A percentile compares a stretch with the other conserved stretches of the same genome.
Evolutionary conservation across 2,888 invertebrate genomes (phyloP).

Genomic region (Aleiodes alternator): DNA sequence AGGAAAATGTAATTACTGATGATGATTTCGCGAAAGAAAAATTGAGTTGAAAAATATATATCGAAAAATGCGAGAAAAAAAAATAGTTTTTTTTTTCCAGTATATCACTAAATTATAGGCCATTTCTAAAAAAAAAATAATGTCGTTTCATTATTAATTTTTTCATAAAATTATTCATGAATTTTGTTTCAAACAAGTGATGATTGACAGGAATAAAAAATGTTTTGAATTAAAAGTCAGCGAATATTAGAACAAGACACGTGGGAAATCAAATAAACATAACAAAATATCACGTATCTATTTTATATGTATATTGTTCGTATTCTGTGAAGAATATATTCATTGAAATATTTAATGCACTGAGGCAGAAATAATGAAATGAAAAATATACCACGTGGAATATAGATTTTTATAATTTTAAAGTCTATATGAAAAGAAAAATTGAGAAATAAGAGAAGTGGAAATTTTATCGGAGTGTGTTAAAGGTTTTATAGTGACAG

Average conservation of each 20-base stretch:
- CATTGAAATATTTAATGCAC: conserved; percentile 28
- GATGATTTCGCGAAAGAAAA: background rate
- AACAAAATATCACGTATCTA: background rate
- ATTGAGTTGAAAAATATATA: background rate
- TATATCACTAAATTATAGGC: too few relatives aligned
- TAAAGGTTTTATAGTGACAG: conserved; percentile 40
- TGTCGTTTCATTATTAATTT: too few relatives aligned
- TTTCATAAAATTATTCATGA: background rate
- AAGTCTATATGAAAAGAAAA: conserved; percentile 1
- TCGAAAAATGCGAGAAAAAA: background rate
- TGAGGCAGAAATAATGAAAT: background rate
- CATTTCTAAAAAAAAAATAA: too few relatives aligned
- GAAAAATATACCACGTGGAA: background rate
- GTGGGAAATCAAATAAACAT: conserved; percentile 21
- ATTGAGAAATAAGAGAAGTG: conserved; percentile 7
- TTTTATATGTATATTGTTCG: conserved; percentile 12
- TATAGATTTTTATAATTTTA: conserved; percentile 17
- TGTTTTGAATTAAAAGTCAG: too few relatives aligned
- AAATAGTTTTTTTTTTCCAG: too few relatives aligned
- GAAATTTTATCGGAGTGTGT: conserved; percentile 12
- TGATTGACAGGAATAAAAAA: background rate
- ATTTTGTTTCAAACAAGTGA: background rate
- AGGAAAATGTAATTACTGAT: background rate
- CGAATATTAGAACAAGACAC: conserved; percentile 21
- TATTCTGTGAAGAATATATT: conserved; percentile 9